Base-by-base conservation (phyloP, 2,888 invertebrate species). In the Cephalotes varians region DNA sequence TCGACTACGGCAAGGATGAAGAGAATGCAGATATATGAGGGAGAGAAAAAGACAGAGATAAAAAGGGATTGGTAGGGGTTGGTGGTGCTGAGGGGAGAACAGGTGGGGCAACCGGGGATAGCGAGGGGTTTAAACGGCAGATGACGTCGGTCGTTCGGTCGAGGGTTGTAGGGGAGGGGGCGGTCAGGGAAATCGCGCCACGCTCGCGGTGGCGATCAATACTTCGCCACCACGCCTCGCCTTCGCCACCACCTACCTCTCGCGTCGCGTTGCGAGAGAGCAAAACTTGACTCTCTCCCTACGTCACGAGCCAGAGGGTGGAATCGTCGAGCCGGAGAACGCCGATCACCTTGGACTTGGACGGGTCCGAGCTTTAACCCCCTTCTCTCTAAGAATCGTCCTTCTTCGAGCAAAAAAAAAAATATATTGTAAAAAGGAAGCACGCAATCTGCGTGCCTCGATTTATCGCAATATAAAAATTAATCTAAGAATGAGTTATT, bases 171-270 rank as follows among this genome's bases (percentile, higher is more conserved):
- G 87, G 88, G 91, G n/a, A 51, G 87, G 89, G 91, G 89, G 87
- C 85, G 87, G 87, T 88, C 82, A 88, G 91, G 91, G 92, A 92
- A 90, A 90, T 91, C 90, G 91, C 90, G 90, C 77, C 77, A 77
- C 77, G 77, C 72, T 79, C 56, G 77, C 28, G 49, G 89, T 90
- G 87, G 84, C 92, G 94, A 94, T 94, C 94, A 94, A 94, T 94
- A 94, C 94, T 91, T 91, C 92, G 94, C 94, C 94, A 79, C 77
- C 77, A 93, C 94, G 93, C 93, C 93, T 94, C 93, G 92, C 91
- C 72, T 79, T 79, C 56, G 89, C 90, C 91, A 93, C 92, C 90
- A 88, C 91, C 92, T 91, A 88, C 81, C 82, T 79, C 72, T 56
- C 56, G 77, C 77, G 44, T 56, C 54, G 77, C 72, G 76, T 83